Conservation (phyloP, 1,140 invertebrate species). For the Drepana arcuata region DNA sequence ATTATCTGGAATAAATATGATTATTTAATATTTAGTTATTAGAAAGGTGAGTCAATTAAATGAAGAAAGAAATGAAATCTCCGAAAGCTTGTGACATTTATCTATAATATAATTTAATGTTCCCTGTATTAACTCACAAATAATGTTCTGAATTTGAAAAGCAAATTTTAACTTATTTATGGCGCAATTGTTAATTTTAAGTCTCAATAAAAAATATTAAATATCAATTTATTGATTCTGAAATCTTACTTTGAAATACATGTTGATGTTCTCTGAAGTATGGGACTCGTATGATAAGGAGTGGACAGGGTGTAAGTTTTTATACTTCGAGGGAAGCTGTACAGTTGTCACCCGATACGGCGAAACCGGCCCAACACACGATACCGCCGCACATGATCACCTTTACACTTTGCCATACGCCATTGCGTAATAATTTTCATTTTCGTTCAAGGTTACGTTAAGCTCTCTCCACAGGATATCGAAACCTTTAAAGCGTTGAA, state of each 20-base stretch:
- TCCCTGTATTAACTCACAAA: too few relatives aligned
- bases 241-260: constrained; percentile 56
- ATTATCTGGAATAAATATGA: constrained; percentile 40
- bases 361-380: constrained; percentile 50
- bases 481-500: too few relatives aligned
- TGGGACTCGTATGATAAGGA: constrained; percentile 46
- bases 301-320: constrained; percentile 45
- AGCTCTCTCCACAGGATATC: constrained; percentile 23
- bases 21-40: too few relatives aligned
- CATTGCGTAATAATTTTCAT: constrained; percentile 29
- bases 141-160: too few relatives aligned
- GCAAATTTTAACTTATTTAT: too few relatives aligned
- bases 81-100: too few relatives aligned
- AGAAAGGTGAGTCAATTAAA: too few relatives aligned
- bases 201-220: background rate
- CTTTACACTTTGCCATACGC: constrained; percentile 46
- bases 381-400: constrained; percentile 44
- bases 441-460: constrained; percentile 46
- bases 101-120: too few relatives aligned
- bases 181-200: too few relatives aligned
- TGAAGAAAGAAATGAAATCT: too few relatives aligned
- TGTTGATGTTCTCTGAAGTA: constrained; percentile 46
- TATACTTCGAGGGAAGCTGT: constrained; percentile 40
- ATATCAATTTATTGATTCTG: background rate
- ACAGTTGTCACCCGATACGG: constrained; percentile 35